Evolutionary conservation across 2,113 vertebrate genomes (phyloP), one percentile per base, ranked within the genome.

Genomic region (Collichthys lucidus): DNA sequence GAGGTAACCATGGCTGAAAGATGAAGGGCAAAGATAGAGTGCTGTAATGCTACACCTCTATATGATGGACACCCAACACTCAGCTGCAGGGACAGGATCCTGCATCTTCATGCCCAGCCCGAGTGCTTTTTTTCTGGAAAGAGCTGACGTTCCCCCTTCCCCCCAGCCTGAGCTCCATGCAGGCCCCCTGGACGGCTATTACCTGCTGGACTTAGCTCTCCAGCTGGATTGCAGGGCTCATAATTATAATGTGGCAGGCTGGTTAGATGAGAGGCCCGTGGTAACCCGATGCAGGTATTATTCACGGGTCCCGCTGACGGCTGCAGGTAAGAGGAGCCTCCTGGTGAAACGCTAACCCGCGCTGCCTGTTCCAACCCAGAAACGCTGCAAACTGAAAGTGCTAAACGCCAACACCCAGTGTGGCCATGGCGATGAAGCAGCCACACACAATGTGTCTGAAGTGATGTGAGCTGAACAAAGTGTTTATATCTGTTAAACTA

Each of bases 281-380:
- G 94, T 91, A 94, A 95, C 90, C 87, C 42, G 92, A 95, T 64
- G 85, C 93, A 72, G 88, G 84, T 85, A 81, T 93, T 91, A 89
- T 91, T 87, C 78, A 57, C 70, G 7, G 77, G 75, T 49, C 42
- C 56, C 62, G 84, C 88, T 91, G 92, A 93, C 29, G 85, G 91
- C 88, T 68, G 84, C 85, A 83, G 82, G 94, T 93, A 94, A 94
- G 86, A 86, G 83, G 93, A 95, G 90, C 91, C 82, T 53, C 56
- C 81, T 2, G 83, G 11, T 95, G 92, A 93, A 95, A 94, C 64
- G 80, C 53, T 88, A 93, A 83, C 87, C 91, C 57, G 63, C 0
- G 3, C 75, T 9, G 72, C 85, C 20, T 11, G 68, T 77, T 50
- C 83, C 74, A 80, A 73, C 50, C 71, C 82, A 82, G 75, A 75